A percentile compares a stretch with the other conserved stretches of the same genome.
Evolutionary conservation across 2,888 invertebrate genomes (phyloP).

Genomic region (Allophyes oxyacanthae): DNA sequence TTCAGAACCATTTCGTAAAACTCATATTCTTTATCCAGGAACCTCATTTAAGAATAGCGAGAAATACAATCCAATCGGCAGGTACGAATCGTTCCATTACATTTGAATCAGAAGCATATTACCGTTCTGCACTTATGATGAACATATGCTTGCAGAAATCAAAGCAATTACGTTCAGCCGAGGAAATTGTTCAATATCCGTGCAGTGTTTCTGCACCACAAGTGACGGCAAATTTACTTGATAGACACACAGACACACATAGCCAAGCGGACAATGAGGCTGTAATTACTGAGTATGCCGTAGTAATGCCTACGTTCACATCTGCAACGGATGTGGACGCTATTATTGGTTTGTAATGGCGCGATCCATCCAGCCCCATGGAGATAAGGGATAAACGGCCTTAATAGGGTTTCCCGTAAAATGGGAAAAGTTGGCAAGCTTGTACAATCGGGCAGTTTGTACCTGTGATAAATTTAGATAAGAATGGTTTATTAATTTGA

Average conservation of each 20-base stretch:
- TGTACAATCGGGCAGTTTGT: conserved; percentile 29
- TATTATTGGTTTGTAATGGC: conserved; percentile 59
- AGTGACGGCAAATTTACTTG: conserved; percentile 57
- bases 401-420: conserved; percentile 50
- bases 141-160: conserved; percentile 54
- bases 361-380: conserved; percentile 52
- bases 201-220: conserved; percentile 50
- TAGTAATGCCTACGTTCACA: conserved; percentile 39
- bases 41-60: conserved; percentile 22
- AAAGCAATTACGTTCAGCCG: conserved; percentile 66
- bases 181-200: conserved; percentile 79
- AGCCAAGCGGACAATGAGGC: conserved; percentile 49
- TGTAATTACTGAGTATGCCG: conserved; percentile 46
- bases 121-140: conserved; percentile 27
- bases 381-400: conserved; percentile 50
- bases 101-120: conserved; percentile 30
- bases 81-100: conserved; percentile 26
- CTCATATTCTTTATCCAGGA: conserved; percentile 6
- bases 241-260: conserved; percentile 40
- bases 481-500: conserved; percentile 28
- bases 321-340: conserved; percentile 50
- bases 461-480: conserved; percentile 23
- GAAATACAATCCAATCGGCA: conserved; percentile 40
- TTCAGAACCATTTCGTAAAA: conserved; percentile 9
- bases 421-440: conserved; percentile 42